Base-by-base conservation (phyloP, 2,888 invertebrate species). In the Corbicula japonica region DNA sequence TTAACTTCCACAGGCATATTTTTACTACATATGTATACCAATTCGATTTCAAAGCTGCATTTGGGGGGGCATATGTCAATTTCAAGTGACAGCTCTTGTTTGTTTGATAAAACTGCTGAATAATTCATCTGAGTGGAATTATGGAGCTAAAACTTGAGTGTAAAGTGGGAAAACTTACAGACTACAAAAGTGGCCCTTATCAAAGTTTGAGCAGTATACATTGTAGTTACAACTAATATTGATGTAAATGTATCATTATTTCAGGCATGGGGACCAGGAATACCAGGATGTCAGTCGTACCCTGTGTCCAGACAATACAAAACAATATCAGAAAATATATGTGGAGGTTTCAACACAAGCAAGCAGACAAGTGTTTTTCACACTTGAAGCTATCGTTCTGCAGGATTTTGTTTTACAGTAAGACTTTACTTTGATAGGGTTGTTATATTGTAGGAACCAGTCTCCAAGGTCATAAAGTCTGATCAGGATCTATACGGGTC, bases 271-370 rank as follows among this genome's bases (percentile, higher is more conserved):
- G 6, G 79, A 91, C 92, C 73, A 92, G 92, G 82, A 86, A n/a
- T 92, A 89, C 76, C 58, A 58, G 18, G 79, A 82, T 56, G 91
- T 92, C 3, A 89, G 90, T 54, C 87, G 93, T 21, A 93, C 93
- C 0, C 80, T 94, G 26, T 94, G 94, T 80, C 93, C 93, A 4
- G 61, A 75, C 8, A 48, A 30, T 12, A n/a, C 52, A 4, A 32
- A 46, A 54, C 28, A 32, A 26, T 34, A 58, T 8, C 79, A 89
- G 80, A 77, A 80, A 2, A 95, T 96, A 1, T 95, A 95, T 41
- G 95, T 96, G 18, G 96, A 95, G 62, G 92, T 96, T n/a, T 96
- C 96, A 0, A 96, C 96, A 0, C 95, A 96, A 0, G 96, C 93
- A 0, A 92, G 90, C 0, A 94, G 95, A 12, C 92, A 92, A n/a